Conservation (phyloP, 1,140 invertebrate genomes). For the Elysia chlorotica region DNA sequence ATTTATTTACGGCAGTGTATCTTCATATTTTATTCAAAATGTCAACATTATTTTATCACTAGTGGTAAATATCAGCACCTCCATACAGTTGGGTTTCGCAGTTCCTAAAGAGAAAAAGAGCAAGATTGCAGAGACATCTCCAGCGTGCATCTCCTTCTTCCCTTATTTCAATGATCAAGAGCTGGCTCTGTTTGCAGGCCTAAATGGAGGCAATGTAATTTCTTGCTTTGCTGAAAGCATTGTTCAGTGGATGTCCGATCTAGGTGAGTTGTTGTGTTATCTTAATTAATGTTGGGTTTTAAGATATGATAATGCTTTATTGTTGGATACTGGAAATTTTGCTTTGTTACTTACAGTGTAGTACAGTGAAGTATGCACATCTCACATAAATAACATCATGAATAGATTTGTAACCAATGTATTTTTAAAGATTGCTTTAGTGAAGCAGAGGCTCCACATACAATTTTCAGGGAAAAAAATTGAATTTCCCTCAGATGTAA, state of each 20-base stretch:
- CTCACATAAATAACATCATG: too few species aligned
- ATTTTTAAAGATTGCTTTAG: too few species aligned
- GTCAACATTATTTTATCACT: not conserved
- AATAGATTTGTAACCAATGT: too few species aligned
- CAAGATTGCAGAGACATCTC: not conserved
- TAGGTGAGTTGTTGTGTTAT: too few species aligned
- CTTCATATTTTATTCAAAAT: too few species aligned
- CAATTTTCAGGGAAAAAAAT: not conserved
- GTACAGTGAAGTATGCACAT: too few species aligned
- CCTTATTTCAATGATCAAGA: constrained; percentile 5
- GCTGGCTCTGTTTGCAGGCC: constrained; percentile 14
- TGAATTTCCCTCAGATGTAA: not conserved
- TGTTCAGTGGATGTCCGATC: not conserved
- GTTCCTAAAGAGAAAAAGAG: not conserved
- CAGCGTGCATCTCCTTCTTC: constrained; percentile 6
- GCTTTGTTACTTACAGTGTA: too few species aligned
- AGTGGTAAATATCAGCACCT: constrained; percentile 19
- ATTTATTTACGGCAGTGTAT: too few species aligned
- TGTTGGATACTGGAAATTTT: too few species aligned
- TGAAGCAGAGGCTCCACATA: not conserved
- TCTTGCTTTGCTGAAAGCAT: constrained; percentile 2
- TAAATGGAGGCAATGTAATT: constrained; percentile 16
- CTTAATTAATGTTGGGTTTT: too few species aligned
- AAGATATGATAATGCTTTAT: too few species aligned
- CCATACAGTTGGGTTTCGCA: constrained; percentile 13